Base-by-base conservation (phyloP, 2,113 vertebrate species). In the Notothenia rossii region DNA sequence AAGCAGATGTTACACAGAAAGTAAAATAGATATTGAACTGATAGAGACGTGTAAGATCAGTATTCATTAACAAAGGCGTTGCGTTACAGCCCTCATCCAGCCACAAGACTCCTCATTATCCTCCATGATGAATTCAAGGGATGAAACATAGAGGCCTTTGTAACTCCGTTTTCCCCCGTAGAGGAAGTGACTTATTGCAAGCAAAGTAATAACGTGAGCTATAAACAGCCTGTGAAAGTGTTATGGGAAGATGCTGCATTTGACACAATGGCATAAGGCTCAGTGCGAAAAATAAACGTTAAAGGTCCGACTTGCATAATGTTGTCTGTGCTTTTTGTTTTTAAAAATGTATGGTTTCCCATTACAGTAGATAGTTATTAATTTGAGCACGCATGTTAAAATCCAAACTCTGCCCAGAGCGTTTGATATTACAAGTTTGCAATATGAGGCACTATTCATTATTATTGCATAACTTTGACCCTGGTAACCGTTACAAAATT, bases 381-480 rank as follows among this genome's bases (percentile, higher is more conserved):
- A 82, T 85, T 83, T 64, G 78, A 90, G 84, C 77, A 85, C 64
- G 69, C 81, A 43, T 60, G 73, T 77, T 82, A 79, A 83, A 88
- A 90, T 86, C 59, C 8, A 75, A 84, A 86, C 50, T 48, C 78
- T 85, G 87, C 82, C 61, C 79, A 73, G 75, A 85, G 88, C 88
- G 81, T 85, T 53, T 74, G 75, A 86, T 86, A 78, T 93, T 92
- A 90, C 86, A 88, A 84, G 83, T 89, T 90, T 91, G 91, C 92
- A 89, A 85, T 90, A 88, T 87, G 93, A 96, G 95, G 95, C 95
- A 95, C 95, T 96, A 92, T 84, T 95, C 67, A 92, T 94, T 89
- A 90, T 92, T 96, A 95, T 95, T 96, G 95, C 95, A 95, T 96
- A 96, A 96, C 94, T 95, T 95, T 95, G 93, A 96, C 95, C 95